These are phyloP conservation scores for Agelaius tricolor DNA, from an alignment of 2,113 vertebrate species.

Conservation along the genomic window DNA sequence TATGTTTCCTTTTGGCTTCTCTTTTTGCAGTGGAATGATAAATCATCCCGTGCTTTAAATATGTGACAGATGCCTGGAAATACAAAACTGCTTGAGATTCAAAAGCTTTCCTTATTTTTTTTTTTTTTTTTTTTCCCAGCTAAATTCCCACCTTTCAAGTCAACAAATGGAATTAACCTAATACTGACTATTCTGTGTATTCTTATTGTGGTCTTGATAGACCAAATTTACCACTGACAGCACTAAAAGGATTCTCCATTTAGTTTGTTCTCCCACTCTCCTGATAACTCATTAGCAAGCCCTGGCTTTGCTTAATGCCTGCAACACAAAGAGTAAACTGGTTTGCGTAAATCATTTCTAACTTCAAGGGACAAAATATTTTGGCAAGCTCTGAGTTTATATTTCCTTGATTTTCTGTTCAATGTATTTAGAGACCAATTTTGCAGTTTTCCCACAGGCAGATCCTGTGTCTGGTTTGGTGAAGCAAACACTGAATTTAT, in stretches of 20 bases:
- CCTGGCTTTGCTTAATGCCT: conserved; percentile 29
- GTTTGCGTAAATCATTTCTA: conserved; percentile 45
- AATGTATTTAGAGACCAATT: not conserved
- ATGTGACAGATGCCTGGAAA: not conserved
- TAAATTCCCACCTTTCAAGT: not conserved
- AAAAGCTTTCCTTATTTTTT: conserved; percentile 11
- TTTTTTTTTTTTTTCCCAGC: not conserved
- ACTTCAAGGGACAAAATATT: conserved; percentile 48
- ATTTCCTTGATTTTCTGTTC: conserved; percentile 5
- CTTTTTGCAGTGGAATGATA: not conserved
- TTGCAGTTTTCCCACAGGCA: not conserved
- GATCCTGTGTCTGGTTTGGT: not conserved
- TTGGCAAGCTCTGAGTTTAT: not conserved
- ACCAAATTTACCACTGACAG: conserved; percentile 37
- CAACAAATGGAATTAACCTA: conserved; percentile 51
- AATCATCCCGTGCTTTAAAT: not conserved
- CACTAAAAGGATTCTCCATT: conserved; percentile 41
- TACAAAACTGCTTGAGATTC: not conserved
- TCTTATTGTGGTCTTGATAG: conserved; percentile 31
- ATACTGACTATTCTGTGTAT: conserved; percentile 1
- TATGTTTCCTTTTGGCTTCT: not conserved
- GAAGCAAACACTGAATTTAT: not conserved
- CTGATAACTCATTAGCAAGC: conserved; percentile 44
- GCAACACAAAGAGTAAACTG: conserved; percentile 2
- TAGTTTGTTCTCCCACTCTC: conserved; percentile 39